A percentile compares a stretch with the other conserved stretches of the same genome.
These are phyloP conservation scores for Leptinotarsa undecemlineata DNA, from an alignment of 1,140 invertebrate genomes.

Conservation along the genomic window DNA sequence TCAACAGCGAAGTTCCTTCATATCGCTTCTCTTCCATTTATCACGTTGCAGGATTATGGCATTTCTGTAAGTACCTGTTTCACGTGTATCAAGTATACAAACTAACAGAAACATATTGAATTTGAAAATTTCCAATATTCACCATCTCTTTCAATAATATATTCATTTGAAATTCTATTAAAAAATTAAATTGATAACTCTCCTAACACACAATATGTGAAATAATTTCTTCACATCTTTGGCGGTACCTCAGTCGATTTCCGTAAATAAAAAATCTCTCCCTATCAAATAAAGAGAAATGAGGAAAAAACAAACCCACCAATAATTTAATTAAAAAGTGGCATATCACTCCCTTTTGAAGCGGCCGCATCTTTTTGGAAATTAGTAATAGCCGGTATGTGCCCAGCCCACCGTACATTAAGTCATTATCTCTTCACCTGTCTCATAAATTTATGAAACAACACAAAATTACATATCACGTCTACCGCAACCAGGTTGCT, in stretches of 20 bases:
- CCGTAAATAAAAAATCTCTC: too few species aligned
- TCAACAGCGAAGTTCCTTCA: too few species aligned
- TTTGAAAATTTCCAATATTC: too few species aligned
- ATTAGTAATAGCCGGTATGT: constrained; percentile 11
- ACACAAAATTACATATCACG: neutral
- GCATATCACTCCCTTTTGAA: constrained; percentile 12
- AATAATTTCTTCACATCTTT: neutral
- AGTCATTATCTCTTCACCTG: constrained; percentile 38
- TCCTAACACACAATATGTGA: neutral
- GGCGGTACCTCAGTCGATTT: too few species aligned
- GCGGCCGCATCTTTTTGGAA: constrained; percentile 5
- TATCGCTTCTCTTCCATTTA: too few species aligned
- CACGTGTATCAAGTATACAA: too few species aligned
- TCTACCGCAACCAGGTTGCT: neutral
- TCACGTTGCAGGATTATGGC: too few species aligned
- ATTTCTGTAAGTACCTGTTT: too few species aligned
- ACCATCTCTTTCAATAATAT: too few species aligned
- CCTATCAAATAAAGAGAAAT: too few species aligned
- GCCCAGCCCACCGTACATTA: constrained; percentile 28
- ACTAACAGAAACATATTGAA: too few species aligned
- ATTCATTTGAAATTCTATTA: neutral
- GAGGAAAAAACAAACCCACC: neutral
- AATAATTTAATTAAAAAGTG: constrained; percentile 16
- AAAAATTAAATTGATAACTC: neutral
- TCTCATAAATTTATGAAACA: constrained; percentile 32